Conservation (phyloP, 1,140 invertebrate genomes). For the Wiebesia pumilae region DNA sequence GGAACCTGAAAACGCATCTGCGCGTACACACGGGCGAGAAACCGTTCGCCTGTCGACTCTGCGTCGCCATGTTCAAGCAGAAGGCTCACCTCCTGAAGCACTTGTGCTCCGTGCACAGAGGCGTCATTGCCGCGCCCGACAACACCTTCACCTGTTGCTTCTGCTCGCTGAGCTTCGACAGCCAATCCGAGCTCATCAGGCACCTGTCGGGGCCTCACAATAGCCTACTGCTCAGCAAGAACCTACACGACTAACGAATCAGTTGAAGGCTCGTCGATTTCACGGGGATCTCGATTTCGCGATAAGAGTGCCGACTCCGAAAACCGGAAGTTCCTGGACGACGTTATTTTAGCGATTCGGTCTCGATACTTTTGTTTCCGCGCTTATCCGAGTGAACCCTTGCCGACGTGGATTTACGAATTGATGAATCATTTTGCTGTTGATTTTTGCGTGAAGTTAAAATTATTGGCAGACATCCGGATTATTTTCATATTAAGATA, state of each 20-base stretch:
- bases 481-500: no score
- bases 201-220: conserved; percentile 91
- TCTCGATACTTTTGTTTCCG: not conserved
- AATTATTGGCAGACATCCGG: no score
- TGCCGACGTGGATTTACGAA: not conserved
- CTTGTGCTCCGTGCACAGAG: conserved; percentile 89
- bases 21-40: conserved; percentile 91
- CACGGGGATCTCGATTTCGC: conserved; percentile 15
- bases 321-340: not conserved
- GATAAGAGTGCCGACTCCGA: not conserved
- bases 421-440: not conserved
- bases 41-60: conserved; percentile 89
- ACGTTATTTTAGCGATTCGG: not conserved
- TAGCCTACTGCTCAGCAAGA: conserved; percentile 89
- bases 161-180: conserved; percentile 88
- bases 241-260: conserved; percentile 80
- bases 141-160: conserved; percentile 89
- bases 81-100: conserved; percentile 90
- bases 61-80: conserved; percentile 92
- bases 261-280: conserved; percentile 8
- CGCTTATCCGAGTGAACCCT: not conserved
- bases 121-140: conserved; percentile 84
- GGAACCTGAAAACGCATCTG: conserved; percentile 90
- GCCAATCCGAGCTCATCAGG: conserved; percentile 86
- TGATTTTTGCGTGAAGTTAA: no score